These are phyloP conservation scores for Monodelphis domestica DNA, from an alignment of 2,797 vertebrate genomes.

Conservation along the genomic window DNA sequence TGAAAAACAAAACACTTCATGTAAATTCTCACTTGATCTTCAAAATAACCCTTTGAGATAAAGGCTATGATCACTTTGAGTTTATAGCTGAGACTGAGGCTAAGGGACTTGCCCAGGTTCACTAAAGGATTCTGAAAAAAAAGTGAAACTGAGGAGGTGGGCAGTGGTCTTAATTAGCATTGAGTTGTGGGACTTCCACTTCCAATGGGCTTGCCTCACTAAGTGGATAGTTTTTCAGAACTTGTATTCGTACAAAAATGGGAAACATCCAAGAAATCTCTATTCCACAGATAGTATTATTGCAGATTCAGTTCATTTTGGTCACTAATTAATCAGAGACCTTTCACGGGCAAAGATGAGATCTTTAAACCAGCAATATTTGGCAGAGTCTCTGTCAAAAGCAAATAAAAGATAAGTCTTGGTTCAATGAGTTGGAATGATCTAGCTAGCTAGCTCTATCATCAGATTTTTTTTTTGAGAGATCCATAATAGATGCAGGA, in stretches of 20 bases:
- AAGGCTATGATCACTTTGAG: not conserved
- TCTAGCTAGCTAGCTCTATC: constrained; percentile 45
- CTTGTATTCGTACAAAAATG: not conserved
- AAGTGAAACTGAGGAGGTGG: constrained; percentile 18
- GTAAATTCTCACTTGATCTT: not conserved
- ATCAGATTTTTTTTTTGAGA: constrained; percentile 48
- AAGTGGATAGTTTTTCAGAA: constrained; percentile 33
- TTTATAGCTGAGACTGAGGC: too few species aligned
- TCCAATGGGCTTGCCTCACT: constrained; percentile 2
- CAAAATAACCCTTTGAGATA: not conserved
- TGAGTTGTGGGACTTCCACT: constrained; percentile 26
- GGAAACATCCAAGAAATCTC: constrained; percentile 54
- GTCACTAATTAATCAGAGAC: constrained; percentile 72
- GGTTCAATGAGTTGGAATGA: constrained; percentile 54
- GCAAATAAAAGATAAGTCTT: constrained; percentile 19
- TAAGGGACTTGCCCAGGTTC: not conserved
- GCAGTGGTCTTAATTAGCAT: constrained; percentile 11
- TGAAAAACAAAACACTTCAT: not conserved
- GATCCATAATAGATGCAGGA: constrained; percentile 66
- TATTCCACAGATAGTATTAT: not conserved
- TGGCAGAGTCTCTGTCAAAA: constrained; percentile 48
- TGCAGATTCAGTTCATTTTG: constrained; percentile 58
- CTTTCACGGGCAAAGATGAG: constrained; percentile 17
- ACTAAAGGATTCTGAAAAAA: not conserved
- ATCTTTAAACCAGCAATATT: constrained; percentile 41